phyloP scores from a whole-genome alignment of 2,113 vertebrate species.

The Albula glossodonta region DNA sequence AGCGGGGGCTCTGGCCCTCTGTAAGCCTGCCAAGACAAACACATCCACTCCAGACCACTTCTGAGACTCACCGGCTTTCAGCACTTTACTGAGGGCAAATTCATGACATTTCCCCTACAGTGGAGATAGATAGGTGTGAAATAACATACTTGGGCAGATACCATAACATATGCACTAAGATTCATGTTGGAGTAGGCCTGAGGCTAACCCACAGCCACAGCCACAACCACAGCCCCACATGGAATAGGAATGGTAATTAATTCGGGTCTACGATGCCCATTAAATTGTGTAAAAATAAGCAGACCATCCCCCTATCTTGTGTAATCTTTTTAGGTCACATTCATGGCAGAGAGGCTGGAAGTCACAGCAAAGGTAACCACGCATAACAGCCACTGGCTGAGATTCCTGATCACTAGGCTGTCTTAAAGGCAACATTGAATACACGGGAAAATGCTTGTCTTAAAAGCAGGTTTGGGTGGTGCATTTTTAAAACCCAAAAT shows the following conservation, averaged over 20 bases:
- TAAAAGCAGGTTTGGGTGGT: no score
- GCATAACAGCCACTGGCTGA: neutral
- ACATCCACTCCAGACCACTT: neutral
- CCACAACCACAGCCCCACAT: neutral
- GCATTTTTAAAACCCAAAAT: no score
- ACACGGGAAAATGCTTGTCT: no score
- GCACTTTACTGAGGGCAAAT: neutral
- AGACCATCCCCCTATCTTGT: neutral
- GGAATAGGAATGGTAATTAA: neutral
- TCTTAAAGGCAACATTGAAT: neutral
- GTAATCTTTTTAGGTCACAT: slow-evolving; percentile 6
- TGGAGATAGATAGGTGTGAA: slow-evolving; percentile 14
- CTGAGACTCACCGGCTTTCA: neutral
- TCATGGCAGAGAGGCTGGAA: slow-evolving; percentile 16
- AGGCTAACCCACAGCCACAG: neutral
- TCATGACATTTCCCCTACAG: neutral
- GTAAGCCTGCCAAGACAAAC: slow-evolving; percentile 74
- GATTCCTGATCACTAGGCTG: neutral
- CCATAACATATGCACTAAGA: neutral
- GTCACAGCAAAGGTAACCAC: neutral
- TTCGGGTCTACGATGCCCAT: neutral
- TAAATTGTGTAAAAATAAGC: neutral
- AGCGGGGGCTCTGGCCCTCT: slow-evolving; percentile 92
- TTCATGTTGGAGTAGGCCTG: neutral
- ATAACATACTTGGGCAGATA: neutral